Evolutionary conservation across 2,797 vertebrate species (phyloP).

Genomic region (Enteromius afrohamiltoni): DNA sequence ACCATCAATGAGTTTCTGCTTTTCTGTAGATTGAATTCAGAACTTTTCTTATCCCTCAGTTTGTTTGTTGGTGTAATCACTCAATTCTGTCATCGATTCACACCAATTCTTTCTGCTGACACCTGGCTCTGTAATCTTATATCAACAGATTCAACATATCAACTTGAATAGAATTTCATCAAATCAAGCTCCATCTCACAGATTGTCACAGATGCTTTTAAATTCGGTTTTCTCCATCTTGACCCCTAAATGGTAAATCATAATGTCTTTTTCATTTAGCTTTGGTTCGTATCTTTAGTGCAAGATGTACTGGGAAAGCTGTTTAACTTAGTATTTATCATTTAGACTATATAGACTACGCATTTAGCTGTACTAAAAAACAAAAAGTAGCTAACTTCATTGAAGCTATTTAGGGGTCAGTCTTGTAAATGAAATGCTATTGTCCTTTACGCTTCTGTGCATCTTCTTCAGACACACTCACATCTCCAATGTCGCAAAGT

Average conservation of each 20-base stretch:
- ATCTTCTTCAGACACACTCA: not conserved
- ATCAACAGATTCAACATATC: too few relatives aligned
- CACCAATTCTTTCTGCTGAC: not conserved
- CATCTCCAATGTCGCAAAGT: constrained; percentile 18
- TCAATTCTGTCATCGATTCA: constrained; percentile 5
- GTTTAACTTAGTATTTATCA: too few relatives aligned
- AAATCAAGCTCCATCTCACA: not conserved
- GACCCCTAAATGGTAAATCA: not conserved
- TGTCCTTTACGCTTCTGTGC: constrained; percentile 27
- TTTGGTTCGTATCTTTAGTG: not conserved
- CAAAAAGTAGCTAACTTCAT: not conserved
- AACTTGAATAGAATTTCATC: not conserved
- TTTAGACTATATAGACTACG: not conserved
- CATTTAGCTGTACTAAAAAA: not conserved
- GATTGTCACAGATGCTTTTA: not conserved
- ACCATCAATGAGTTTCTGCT: not conserved
- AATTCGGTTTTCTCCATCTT: not conserved
- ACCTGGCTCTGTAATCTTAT: not conserved
- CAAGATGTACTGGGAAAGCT: not conserved
- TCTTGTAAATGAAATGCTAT: constrained; percentile 4
- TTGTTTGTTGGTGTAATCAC: constrained; percentile 9
- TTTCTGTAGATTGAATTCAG: not conserved
- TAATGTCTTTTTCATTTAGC: not conserved
- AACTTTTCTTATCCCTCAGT: not conserved
- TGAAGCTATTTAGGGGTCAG: constrained; percentile 1